Evolutionary conservation across 2,797 vertebrate species (phyloP).

Genomic region (Notolepis coatsorum): DNA sequence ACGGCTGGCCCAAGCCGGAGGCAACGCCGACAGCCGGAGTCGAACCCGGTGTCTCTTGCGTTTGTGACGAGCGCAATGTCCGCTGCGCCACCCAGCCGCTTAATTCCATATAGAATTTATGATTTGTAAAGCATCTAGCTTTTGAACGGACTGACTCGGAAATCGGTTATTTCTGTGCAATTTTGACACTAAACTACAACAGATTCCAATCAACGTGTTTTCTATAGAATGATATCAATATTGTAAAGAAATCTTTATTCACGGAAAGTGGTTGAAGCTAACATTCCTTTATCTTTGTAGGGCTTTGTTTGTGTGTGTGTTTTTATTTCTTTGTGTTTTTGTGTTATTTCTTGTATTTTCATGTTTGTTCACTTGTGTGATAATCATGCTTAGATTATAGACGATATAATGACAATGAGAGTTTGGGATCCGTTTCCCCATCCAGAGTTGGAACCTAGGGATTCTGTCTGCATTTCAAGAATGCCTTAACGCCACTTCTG

Average conservation of each 20-base stretch:
- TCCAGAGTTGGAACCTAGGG: not conserved
- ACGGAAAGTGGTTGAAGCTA: not conserved
- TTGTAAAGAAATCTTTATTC: slow-evolving; percentile 8
- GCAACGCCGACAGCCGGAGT: too few species aligned
- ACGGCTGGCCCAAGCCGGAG: too few species aligned
- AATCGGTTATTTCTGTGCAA: slow-evolving; percentile 31
- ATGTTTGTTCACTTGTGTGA: slow-evolving; percentile 2
- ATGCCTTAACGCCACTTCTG: slow-evolving; percentile 2
- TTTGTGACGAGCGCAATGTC: too few species aligned
- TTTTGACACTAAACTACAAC: slow-evolving; percentile 13
- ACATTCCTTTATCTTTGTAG: slow-evolving; percentile 11
- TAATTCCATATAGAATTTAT: slow-evolving; percentile 4
- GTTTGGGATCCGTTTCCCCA: not conserved
- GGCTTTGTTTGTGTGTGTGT: slow-evolving; percentile 13
- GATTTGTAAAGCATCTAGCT: not conserved
- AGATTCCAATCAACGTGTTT: slow-evolving; percentile 22
- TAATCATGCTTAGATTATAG: not conserved
- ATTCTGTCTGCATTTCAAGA: slow-evolving; percentile 2
- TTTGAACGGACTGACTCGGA: not conserved
- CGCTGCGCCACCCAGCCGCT: too few species aligned
- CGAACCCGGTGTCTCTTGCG: too few species aligned
- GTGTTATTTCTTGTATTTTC: not conserved
- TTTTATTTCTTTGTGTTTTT: not conserved
- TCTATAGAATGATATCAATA: slow-evolving; percentile 11
- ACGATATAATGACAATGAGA: not conserved